Conservation (phyloP, 2,888 invertebrate species). For the Tetrapedia diversipes region DNA sequence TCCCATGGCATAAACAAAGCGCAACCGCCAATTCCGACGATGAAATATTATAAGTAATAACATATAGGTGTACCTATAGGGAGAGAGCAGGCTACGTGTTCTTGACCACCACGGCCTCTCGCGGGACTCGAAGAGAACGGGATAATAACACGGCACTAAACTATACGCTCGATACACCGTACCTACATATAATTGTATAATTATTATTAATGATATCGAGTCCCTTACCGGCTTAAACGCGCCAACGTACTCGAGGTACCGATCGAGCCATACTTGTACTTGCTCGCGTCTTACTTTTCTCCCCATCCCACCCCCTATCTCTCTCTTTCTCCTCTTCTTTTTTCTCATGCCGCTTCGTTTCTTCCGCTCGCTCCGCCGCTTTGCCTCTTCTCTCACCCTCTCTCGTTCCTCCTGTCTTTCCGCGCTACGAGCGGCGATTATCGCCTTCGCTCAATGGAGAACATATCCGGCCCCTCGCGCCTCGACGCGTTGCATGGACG, state of each 20-base stretch:
- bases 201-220: slow-evolving; percentile 83
- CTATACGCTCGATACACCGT: slow-evolving; percentile 80
- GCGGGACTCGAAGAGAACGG: slow-evolving; percentile 75
- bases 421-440: slow-evolving; percentile 6
- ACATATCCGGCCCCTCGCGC: too few relatives aligned
- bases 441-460: too few relatives aligned
- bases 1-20: slow-evolving; percentile 83
- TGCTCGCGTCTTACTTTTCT: slow-evolving; percentile 60
- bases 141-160: slow-evolving; percentile 83
- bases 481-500: too few relatives aligned
- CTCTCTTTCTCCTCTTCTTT: slow-evolving; percentile 38
- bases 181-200: slow-evolving; percentile 83
- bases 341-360: not conserved
- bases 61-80: slow-evolving; percentile 79
- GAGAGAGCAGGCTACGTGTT: slow-evolving; percentile 50
- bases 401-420: not conserved
- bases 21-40: slow-evolving; percentile 83
- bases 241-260: slow-evolving; percentile 66
- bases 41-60: slow-evolving; percentile 83
- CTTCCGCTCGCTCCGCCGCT: too few relatives aligned
- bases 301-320: slow-evolving; percentile 39
- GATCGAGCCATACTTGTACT: slow-evolving; percentile 53
- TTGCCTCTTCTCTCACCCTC: not conserved
- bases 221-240: slow-evolving; percentile 79
- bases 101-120: slow-evolving; percentile 62